Percentiles rank a stretch among this genome's conserved stretches.
Evolutionary conservation across 2,888 invertebrate species (phyloP).

Genomic region (Acanthosepion esculentum): DNA sequence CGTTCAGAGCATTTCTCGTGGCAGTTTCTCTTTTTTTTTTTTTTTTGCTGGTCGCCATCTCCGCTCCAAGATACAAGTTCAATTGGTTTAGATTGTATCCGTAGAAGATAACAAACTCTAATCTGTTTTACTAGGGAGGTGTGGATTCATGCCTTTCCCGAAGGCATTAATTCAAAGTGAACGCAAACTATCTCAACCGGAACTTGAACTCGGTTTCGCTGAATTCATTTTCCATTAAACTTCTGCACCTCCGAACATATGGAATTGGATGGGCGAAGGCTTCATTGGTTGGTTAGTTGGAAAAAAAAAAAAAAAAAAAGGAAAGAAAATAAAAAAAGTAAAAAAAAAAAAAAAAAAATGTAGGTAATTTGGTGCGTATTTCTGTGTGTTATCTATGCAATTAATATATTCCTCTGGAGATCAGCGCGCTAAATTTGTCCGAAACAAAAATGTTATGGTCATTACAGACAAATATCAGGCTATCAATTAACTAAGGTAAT

Average conservation of each 20-base stretch:
- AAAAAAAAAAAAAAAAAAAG: not conserved
- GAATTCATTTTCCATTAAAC: not conserved
- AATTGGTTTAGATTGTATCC: no score
- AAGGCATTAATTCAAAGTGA: no score
- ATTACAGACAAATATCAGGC: not conserved
- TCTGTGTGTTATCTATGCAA: not conserved
- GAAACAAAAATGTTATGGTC: slow-evolving; percentile 21
- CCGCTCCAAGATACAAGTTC: no score
- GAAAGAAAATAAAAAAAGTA: not conserved
- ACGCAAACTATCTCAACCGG: not conserved
- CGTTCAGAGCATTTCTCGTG: no score
- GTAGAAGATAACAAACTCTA: no score
- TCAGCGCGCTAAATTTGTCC: not conserved
- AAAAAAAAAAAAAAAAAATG: not conserved
- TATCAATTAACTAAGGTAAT: not conserved
- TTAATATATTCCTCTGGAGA: not conserved
- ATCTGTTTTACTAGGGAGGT: no score
- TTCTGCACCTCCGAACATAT: not conserved
- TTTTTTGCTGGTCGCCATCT: no score
- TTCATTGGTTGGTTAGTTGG: not conserved
- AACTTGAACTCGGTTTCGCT: not conserved
- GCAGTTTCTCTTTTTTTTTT: no score
- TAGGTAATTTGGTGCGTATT: not conserved
- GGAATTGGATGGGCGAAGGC: no score
- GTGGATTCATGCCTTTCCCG: no score